phyloP scores from a whole-genome alignment of 1,140 invertebrate genomes.

The Sitophilus oryzae region DNA sequence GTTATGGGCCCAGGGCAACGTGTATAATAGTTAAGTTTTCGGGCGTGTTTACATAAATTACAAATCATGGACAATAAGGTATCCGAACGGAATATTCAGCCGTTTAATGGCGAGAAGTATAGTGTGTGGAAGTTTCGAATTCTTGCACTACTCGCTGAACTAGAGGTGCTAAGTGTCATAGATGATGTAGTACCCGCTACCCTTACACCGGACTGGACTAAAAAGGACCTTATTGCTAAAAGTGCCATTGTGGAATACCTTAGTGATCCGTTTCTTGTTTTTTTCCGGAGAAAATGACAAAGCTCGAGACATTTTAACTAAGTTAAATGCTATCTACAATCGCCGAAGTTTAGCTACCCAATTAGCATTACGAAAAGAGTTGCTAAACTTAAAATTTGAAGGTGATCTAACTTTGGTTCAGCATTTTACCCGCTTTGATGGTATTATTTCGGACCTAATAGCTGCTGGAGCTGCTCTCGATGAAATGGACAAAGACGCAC shows the following conservation, averaged over 20 bases:
- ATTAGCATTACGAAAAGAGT: conserved; percentile 38
- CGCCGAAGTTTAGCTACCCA: conserved; percentile 42
- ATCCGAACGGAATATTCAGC: conserved; percentile 13
- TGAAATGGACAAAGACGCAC: conserved; percentile 30
- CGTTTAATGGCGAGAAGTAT: conserved; percentile 9
- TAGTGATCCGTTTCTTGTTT: conserved; percentile 38
- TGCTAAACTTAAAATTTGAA: conserved; percentile 40
- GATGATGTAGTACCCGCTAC: neutral
- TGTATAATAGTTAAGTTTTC: too few species aligned
- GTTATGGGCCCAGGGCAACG: too few species aligned
- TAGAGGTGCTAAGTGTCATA: conserved; percentile 7
- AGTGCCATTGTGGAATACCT: conserved; percentile 39
- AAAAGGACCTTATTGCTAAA: conserved; percentile 36
- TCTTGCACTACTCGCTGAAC: conserved; percentile 3
- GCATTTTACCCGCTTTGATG: conserved; percentile 38
- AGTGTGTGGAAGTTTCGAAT: conserved; percentile 15
- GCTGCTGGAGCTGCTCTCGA: conserved; percentile 32
- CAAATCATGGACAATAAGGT: too few species aligned
- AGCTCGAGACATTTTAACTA: conserved; percentile 38
- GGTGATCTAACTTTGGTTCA: conserved; percentile 34
- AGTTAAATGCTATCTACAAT: conserved; percentile 42
- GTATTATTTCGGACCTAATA: conserved; percentile 39
- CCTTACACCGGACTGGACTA: conserved; percentile 22
- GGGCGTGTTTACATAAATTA: too few species aligned
- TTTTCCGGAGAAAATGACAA: conserved; percentile 34